These are phyloP conservation scores for Gymnothorax javanicus DNA, from an alignment of 2,797 vertebrate genomes.

Conservation along the genomic window DNA sequence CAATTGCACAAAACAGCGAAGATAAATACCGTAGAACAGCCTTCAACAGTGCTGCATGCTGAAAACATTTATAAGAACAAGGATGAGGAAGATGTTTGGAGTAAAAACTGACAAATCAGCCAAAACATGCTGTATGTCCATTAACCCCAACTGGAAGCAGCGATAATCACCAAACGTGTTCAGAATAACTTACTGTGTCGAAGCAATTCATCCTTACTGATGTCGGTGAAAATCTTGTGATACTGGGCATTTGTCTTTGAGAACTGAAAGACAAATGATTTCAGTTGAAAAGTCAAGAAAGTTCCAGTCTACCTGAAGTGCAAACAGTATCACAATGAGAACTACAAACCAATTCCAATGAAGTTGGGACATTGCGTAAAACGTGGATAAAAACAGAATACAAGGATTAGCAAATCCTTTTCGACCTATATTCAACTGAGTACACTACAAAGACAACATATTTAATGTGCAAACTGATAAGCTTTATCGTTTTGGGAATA, in stretches of 20 bases:
- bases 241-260: slow-evolving; percentile 88
- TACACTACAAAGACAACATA: no score
- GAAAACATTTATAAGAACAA: background rate
- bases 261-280: slow-evolving; percentile 70
- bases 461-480: no score
- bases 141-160: background rate
- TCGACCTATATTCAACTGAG: no score
- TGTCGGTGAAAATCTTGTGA: slow-evolving; percentile 92
- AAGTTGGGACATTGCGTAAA: no score
- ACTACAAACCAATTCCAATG: background rate
- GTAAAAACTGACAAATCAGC: background rate
- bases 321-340: background rate
- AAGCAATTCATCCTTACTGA: slow-evolving; percentile 85
- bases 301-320: background rate
- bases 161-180: slow-evolving; percentile 16
- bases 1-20: background rate
- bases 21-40: background rate
- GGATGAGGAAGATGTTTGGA: background rate
- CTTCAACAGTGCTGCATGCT: background rate
- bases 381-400: no score
- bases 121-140: background rate
- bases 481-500: no score
- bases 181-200: slow-evolving; percentile 82
- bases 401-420: no score
- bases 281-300: slow-evolving; percentile 19